Evolutionary conservation across 2,113 vertebrate species (phyloP), one percentile per base, ranked within the genome.

Genomic region (Aleadryas rufinucha): DNA sequence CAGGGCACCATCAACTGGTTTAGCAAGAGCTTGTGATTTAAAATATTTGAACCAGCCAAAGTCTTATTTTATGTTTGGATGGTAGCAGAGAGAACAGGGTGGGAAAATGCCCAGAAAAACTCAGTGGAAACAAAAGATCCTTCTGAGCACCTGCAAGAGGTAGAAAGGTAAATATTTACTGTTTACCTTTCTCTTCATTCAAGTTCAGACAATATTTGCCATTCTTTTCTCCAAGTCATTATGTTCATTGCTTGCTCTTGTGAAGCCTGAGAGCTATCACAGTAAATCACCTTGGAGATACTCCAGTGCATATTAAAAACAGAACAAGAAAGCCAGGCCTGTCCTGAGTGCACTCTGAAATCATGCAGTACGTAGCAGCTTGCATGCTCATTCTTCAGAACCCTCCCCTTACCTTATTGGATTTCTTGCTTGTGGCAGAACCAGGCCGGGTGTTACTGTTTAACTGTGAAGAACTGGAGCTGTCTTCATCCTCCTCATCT

Each of bases 401-500:
- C 68, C 69, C 75, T 45, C 13, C 33, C 41, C 87, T 81, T 83
- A 99, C 99, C 99, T 99, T 99, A 97, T 93, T 97, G 41, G 99
- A 99, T 95, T 99, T 99, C 97, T 99, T 99, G 98, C 99, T 99
- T 0, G 99, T 99, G 77, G 99, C 99, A 5, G 99, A 99, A 89
- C 99, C 99, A 33, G 99, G 99, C 31, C 99, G 98, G 3, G 99
- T 99, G 98, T 99, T 99, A 96, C 98, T 99, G 96, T 99, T 99
- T 24, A 99, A 97, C 97, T 99, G 99, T 35, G 99, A 99, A 65
- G 99, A 99, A 94, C 99, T 99, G 50, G 99, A 99, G 92, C 99
- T 99, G 78, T 99, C 98, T 97, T 99, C 99, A 42, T 99, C 99
- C 21, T 99, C 99, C 5, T 99, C 99, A 15, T 99, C 99, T 54